Base-by-base conservation (phyloP, 2,113 vertebrate genomes). In the Pseudorasbora parva region DNA sequence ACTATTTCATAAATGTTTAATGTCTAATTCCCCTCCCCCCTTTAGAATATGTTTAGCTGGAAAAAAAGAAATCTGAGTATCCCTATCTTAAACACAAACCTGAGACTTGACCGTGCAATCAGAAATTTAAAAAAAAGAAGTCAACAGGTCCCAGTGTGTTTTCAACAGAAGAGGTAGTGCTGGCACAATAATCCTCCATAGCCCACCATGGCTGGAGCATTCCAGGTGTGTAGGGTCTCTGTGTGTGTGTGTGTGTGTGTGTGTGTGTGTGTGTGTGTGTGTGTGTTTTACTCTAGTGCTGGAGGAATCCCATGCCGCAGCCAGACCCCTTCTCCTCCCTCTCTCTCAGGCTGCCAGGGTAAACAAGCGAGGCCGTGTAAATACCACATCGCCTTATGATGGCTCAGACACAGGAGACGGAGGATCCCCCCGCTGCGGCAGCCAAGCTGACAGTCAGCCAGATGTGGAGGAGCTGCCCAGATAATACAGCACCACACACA, bases 241-340 rank as follows among this genome's bases (percentile, higher is more conserved):
- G 2, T 8, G 41, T 57, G 60, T 72, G 2, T 6, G 43, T 59
- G 74, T 74, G 0, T 10, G 43, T 47, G 74, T 73, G 2, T 6
- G 43, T 59, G 74, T 74, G 2, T 10, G 43, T 59, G 74, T 73
- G 2, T 3, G 43, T 47, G 74, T 73, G 2, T 10, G 43, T 59
- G 74, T 73, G 2, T 87, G 87, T 57, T 72, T 41, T 54, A 54
- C 91, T 88, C 82, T 73, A 88, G 87, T 86, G 86, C 84, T 88
- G 86, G 84, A 45, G 62, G 41, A 82, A 78, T 89, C 83, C 87
- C 80, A 87, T 69, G 86, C 85, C 84, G 85, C 59, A 19, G 10
- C 82, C 90, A 90, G 84, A 54, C 54, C 45, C 49, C 69, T n/a
- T 79, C 80, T 71, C 80, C 85, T 86, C 73, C 82, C 27, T 47